Conservation (phyloP, 2,888 invertebrate genomes). For the Carcina quercana region DNA sequence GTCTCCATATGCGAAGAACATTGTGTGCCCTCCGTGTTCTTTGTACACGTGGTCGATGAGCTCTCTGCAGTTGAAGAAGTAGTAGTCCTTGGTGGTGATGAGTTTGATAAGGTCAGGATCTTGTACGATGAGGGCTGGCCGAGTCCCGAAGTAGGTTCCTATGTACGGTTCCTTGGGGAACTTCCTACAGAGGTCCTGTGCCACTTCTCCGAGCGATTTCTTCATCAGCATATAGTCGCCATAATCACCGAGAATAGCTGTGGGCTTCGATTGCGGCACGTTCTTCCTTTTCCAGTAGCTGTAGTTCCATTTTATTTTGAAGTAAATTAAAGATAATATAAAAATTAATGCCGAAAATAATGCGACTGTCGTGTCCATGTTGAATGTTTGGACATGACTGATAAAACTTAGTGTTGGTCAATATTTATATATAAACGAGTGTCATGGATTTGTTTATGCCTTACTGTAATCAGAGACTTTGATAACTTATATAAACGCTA, state of each 20-base stretch:
- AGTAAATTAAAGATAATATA: too few relatives aligned
- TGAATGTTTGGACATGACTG: too few relatives aligned
- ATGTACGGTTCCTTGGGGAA: constrained; percentile 25
- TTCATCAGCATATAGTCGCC: constrained; percentile 4
- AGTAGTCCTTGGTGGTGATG: constrained; percentile 25
- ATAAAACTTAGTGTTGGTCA: too few relatives aligned
- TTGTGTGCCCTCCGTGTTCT: constrained; percentile 31
- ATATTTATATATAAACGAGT: too few relatives aligned
- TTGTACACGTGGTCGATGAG: constrained; percentile 28
- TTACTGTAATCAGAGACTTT: too few relatives aligned
- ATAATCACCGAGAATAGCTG: neutral
- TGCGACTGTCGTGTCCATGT: too few relatives aligned
- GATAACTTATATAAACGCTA: too few relatives aligned
- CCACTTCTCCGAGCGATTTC: constrained; percentile 10
- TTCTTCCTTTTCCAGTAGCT: neutral
- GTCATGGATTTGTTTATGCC: too few relatives aligned
- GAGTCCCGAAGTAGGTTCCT: constrained; percentile 26
- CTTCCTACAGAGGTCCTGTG: constrained; percentile 20
- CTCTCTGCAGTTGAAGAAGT: constrained; percentile 27
- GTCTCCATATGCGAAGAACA: constrained; percentile 42
- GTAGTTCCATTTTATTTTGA: constrained; percentile 1
- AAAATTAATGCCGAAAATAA: too few relatives aligned
- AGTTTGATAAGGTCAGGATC: constrained; percentile 32
- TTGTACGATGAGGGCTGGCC: constrained; percentile 25
- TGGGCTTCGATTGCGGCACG: neutral